phyloP scores from a whole-genome alignment of 2,113 vertebrate species.

The Empidonax traillii region DNA sequence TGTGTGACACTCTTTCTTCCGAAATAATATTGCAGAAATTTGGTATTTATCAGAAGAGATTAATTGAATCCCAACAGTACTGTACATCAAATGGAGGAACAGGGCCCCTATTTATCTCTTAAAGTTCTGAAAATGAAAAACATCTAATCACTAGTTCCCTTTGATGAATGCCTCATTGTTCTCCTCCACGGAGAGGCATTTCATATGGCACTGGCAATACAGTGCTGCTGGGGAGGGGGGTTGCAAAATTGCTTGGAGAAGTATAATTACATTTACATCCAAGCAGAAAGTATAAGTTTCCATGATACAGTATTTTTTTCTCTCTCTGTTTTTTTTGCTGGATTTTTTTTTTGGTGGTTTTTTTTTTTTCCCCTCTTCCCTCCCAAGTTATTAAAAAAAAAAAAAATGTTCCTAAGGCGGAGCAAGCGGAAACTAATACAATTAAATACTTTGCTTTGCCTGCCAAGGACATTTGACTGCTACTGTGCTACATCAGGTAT shows the following conservation, averaged over 20 bases:
- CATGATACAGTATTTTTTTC: background rate
- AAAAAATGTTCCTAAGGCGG: constrained; percentile 20
- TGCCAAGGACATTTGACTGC: constrained; percentile 67
- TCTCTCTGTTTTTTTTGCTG: too few relatives aligned
- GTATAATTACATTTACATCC: constrained; percentile 29
- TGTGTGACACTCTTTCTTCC: background rate
- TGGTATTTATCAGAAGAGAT: constrained; percentile 60
- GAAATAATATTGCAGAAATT: constrained; percentile 21
- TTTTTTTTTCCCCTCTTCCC: background rate
- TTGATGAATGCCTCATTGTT: constrained; percentile 72
- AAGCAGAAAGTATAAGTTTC: constrained; percentile 18
- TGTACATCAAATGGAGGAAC: constrained; percentile 66
- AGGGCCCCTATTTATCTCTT: constrained; percentile 68
- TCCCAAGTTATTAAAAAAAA: background rate
- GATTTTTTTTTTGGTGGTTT: too few relatives aligned
- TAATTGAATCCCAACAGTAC: constrained; percentile 64
- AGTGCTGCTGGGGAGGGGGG: background rate
- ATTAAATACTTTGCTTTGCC: constrained; percentile 58
- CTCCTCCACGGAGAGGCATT: constrained; percentile 54
- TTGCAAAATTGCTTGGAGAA: constrained; percentile 1
- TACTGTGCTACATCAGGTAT: constrained; percentile 77
- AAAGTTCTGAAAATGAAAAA: constrained; percentile 71
- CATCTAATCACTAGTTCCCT: constrained; percentile 64
- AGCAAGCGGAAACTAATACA: constrained; percentile 53
- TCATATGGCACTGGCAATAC: constrained; percentile 55